A percentile compares a stretch with the other conserved stretches of the same genome.
Evolutionary conservation across 2,113 vertebrate species (phyloP).

Genomic region (Salminus brasiliensis): DNA sequence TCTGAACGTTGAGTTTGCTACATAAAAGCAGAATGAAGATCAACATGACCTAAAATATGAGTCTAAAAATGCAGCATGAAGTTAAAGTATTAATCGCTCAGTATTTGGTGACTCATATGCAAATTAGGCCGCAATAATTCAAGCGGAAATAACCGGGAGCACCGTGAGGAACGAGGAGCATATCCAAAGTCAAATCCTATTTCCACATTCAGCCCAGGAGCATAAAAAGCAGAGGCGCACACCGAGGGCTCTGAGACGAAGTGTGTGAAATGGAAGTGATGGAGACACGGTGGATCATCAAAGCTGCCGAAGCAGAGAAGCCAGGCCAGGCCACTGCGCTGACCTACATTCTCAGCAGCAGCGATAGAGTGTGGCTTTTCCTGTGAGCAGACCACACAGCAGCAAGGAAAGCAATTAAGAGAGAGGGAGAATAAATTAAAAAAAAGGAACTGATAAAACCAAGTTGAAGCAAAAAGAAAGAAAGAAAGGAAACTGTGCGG

Average conservation of each 20-base stretch:
- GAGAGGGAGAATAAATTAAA: background rate
- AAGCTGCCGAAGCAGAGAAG: slow-evolving; percentile 4
- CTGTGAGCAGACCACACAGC: slow-evolving; percentile 11
- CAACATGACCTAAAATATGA: background rate
- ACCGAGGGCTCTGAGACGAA: background rate
- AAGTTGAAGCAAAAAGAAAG: background rate
- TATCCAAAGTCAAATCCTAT: slow-evolving; percentile 8
- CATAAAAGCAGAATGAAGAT: background rate
- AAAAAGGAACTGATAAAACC: background rate
- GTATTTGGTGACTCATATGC: background rate
- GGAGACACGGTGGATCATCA: background rate
- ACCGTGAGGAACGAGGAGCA: background rate
- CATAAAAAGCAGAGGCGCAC: background rate
- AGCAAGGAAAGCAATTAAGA: slow-evolving; percentile 23
- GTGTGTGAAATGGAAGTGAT: background rate
- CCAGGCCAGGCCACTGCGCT: background rate
- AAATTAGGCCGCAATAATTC: slow-evolving; percentile 2
- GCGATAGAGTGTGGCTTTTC: background rate
- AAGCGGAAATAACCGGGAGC: background rate
- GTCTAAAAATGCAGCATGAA: background rate
- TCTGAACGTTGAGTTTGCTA: background rate
- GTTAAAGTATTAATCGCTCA: background rate
- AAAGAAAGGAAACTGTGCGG: background rate
- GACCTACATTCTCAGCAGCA: slow-evolving; percentile 22
- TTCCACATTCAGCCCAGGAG: background rate